A percentile compares a stretch with the other conserved stretches of the same genome.
Evolutionary conservation across 2,888 invertebrate species (phyloP).

Genomic region (Stenchaetothrips biformis): DNA sequence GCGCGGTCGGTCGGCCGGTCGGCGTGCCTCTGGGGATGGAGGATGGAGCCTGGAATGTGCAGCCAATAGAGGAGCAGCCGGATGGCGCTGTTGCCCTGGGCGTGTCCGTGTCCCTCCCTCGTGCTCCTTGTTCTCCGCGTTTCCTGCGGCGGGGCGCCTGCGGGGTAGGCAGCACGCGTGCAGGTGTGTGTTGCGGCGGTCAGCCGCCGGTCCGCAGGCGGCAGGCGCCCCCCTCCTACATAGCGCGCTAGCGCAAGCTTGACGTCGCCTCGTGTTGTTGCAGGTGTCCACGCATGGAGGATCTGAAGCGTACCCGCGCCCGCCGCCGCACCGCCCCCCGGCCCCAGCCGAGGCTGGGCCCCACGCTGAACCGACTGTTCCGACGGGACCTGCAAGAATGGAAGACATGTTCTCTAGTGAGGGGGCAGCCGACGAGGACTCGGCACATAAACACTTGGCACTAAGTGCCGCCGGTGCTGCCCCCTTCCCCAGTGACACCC

Average conservation of each 20-base stretch:
- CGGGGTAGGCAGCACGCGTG: not conserved
- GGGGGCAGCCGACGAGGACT: constrained; percentile 19
- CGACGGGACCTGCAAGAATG: constrained; percentile 10
- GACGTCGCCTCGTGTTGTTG: not conserved
- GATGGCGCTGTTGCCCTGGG: too few relatives aligned
- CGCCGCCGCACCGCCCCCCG: not conserved
- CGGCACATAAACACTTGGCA: constrained; percentile 14
- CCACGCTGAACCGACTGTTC: not conserved
- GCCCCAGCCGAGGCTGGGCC: not conserved
- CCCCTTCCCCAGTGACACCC: not conserved
- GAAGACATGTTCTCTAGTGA: constrained; percentile 18
- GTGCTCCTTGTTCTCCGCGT: not conserved
- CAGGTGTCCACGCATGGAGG: constrained; percentile 24
- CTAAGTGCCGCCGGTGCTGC: not conserved
- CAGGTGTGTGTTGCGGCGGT: not conserved
- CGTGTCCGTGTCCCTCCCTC: not conserved
- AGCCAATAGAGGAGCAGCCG: too few relatives aligned
- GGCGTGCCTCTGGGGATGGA: too few relatives aligned
- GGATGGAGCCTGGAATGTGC: too few relatives aligned
- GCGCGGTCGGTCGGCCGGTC: too few relatives aligned
- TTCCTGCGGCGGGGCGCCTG: not conserved
- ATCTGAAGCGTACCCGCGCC: not conserved
- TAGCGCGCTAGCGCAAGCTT: not conserved
- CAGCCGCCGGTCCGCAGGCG: not conserved
- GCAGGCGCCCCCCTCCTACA: not conserved